Evolutionary conservation across 2,113 vertebrate species (phyloP).

Genomic region (Megaleporinus macrocephalus): DNA sequence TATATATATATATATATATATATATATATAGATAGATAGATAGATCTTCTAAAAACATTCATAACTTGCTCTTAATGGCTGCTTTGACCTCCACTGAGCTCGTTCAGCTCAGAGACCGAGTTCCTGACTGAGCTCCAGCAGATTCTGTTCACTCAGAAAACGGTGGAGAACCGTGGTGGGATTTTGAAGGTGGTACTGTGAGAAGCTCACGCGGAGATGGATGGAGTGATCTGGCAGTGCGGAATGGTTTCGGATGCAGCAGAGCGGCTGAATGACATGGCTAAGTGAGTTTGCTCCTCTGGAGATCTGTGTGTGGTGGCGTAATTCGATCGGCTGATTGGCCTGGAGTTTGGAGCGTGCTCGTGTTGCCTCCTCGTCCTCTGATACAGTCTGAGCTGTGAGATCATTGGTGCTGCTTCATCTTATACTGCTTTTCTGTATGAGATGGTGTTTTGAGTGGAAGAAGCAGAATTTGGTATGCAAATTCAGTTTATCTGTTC

Average conservation of each 20-base stretch:
- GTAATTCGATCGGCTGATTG: constrained; percentile 66
- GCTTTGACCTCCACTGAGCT: no score
- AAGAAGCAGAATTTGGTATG: no score
- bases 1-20: no score
- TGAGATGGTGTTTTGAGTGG: no score
- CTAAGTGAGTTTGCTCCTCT: constrained; percentile 65
- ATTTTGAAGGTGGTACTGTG: background rate
- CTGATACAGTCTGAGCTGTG: constrained; percentile 37
- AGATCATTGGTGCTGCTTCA: constrained; percentile 15
- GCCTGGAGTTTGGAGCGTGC: constrained; percentile 43
- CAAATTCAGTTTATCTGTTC: no score
- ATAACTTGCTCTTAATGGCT: no score
- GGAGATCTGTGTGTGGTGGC: constrained; percentile 60
- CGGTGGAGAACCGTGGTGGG: background rate
- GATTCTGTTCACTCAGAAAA: no score
- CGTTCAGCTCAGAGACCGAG: no score
- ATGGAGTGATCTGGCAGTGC: background rate
- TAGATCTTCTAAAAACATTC: no score
- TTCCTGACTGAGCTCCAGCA: background rate
- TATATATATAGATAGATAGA: no score
- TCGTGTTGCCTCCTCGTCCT: constrained; percentile 30
- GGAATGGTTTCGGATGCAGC: background rate
- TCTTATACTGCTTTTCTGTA: no score
- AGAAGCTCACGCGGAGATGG: background rate
- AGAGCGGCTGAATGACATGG: background rate